phyloP scores from a whole-genome alignment of 2,797 vertebrate species.

The Anolis apletophallus region DNA sequence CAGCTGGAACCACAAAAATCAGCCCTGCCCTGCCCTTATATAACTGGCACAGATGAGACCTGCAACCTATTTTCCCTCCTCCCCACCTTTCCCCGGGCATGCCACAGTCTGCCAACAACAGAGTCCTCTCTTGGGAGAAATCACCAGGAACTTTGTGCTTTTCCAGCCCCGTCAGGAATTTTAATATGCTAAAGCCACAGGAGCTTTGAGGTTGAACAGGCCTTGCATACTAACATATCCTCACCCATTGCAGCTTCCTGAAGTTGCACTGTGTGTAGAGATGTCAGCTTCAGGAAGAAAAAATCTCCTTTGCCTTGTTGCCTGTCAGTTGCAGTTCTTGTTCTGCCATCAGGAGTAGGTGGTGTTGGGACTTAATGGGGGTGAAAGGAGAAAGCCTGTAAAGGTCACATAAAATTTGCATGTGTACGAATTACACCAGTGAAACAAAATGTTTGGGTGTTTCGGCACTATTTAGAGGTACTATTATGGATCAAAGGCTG shows the following conservation, averaged over 20 bases:
- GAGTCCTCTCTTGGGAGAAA: background rate
- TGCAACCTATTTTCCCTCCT: fast-evolving
- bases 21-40: background rate
- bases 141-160: background rate
- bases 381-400: background rate
- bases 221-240: fast-evolving
- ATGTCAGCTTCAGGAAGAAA: background rate
- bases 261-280: background rate
- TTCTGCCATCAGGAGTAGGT: background rate
- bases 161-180: constrained; percentile 21
- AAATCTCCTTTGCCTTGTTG: background rate
- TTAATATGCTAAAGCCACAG: constrained; percentile 27
- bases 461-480: fast-evolving
- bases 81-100: fast-evolving
- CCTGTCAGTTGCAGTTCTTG: constrained; percentile 6
- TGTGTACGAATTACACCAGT: constrained; percentile 1
- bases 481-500: background rate
- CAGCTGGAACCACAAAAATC: constrained; percentile 6
- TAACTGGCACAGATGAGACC: constrained; percentile 1
- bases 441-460: constrained; percentile 11
- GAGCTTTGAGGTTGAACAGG: constrained; percentile 21
- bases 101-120: background rate
- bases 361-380: background rate
- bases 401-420: background rate
- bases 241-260: background rate